Percentiles rank a stretch among this genome's conserved stretches.
These are phyloP conservation scores for Drosophila tani DNA, from an alignment of 1,140 invertebrate genomes.

Conservation along the genomic window DNA sequence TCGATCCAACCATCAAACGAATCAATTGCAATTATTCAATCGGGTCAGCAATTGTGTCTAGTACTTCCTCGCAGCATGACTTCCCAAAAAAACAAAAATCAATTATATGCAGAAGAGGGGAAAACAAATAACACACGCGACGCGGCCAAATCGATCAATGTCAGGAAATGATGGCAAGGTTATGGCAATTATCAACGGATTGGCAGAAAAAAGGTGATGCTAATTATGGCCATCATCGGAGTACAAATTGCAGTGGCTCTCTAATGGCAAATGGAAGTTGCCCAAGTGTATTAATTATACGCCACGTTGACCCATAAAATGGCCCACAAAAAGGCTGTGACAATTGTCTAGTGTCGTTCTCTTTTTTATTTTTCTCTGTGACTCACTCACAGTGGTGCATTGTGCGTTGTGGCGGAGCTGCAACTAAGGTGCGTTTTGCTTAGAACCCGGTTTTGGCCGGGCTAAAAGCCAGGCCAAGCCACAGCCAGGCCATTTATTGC, in stretches of 20 bases:
- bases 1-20: slow-evolving; percentile 31
- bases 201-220: slow-evolving; percentile 28
- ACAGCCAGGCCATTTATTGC: slow-evolving; percentile 74
- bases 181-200: slow-evolving; percentile 69
- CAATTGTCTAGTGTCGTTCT: slow-evolving; percentile 60
- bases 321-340: slow-evolving; percentile 43
- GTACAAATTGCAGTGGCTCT: slow-evolving; percentile 49
- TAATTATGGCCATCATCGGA: slow-evolving; percentile 56
- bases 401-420: slow-evolving; percentile 68
- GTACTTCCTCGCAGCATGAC: slow-evolving; percentile 68
- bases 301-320: slow-evolving; percentile 79
- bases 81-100: slow-evolving; percentile 62
- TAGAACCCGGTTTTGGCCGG: slow-evolving; percentile 67
- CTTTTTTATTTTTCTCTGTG: slow-evolving; percentile 20
- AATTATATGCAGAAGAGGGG: slow-evolving; percentile 60
- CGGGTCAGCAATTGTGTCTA: slow-evolving; percentile 54
- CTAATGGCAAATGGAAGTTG: slow-evolving; percentile 81
- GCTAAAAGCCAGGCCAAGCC: slow-evolving; percentile 16
- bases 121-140: slow-evolving; percentile 40
- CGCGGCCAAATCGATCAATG: slow-evolving; percentile 78
- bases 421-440: slow-evolving; percentile 70
- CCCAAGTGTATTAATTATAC: slow-evolving; percentile 81
- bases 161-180: slow-evolving; percentile 83
- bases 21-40: slow-evolving; percentile 49
- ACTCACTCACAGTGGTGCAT: slow-evolving; percentile 74